phyloP scores from a whole-genome alignment of 2,797 vertebrate genomes.

The Gymnocypris eckloni region DNA sequence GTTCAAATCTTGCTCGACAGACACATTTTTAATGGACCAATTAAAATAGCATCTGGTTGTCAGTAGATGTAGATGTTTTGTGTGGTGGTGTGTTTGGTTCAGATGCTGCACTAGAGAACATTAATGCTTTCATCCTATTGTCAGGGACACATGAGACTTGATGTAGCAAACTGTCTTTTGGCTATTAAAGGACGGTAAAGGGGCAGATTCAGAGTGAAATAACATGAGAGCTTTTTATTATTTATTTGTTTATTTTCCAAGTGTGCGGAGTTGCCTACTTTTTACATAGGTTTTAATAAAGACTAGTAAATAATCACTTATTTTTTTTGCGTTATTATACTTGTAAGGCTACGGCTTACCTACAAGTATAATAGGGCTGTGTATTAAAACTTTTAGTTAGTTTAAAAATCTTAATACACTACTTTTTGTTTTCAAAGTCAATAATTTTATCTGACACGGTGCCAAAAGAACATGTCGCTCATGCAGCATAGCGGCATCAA shows the following conservation, averaged over 20 bases:
- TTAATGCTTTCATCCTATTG: background rate
- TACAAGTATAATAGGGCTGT: no score
- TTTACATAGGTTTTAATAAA: background rate
- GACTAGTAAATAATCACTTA: background rate
- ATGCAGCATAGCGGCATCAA: no score
- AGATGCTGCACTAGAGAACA: background rate
- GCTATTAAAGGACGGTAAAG: background rate
- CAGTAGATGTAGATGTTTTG: background rate
- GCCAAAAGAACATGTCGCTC: no score
- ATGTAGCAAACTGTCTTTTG: background rate
- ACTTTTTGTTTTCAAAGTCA: no score
- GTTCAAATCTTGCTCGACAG: slow-evolving; percentile 4
- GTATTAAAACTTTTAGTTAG: no score
- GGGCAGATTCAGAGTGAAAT: background rate
- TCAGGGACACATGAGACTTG: background rate
- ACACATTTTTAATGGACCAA: slow-evolving; percentile 6
- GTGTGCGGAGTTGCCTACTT: background rate
- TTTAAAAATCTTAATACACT: no score
- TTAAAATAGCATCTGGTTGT: background rate
- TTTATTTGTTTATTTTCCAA: background rate
- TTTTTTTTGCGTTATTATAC: background rate
- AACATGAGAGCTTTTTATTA: background rate
- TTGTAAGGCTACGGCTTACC: no score
- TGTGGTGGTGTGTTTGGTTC: background rate
- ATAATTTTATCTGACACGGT: no score